Evolutionary conservation across 2,797 vertebrate species (phyloP).

Genomic region (Cygnus olor): DNA sequence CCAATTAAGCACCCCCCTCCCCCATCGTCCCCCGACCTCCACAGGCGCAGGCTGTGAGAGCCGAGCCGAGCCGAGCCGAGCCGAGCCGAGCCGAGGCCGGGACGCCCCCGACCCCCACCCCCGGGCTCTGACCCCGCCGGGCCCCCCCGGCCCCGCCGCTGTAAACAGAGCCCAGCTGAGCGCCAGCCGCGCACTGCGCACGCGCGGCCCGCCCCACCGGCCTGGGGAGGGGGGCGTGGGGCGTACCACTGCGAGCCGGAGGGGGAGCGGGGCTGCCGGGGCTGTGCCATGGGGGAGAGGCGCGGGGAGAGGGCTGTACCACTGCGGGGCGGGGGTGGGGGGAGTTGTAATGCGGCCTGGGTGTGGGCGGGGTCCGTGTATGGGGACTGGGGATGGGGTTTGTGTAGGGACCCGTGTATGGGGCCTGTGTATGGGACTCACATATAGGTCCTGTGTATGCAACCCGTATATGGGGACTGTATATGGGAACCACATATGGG

Average conservation of each 20-base stretch:
- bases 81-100: no score
- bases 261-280: not conserved
- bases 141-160: not conserved
- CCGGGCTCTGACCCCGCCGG: no score
- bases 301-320: not conserved
- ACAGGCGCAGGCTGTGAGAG: no score
- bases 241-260: not conserved
- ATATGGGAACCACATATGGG: accelerated
- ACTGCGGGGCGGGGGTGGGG: accelerated
- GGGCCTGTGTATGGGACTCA: accelerated
- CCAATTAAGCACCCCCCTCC: no score
- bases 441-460: accelerated
- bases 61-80: no score
- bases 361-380: no score
- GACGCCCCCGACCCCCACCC: no score
- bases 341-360: accelerated
- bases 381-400: accelerated
- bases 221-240: accelerated
- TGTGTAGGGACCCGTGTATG: not conserved
- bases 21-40: no score
- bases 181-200: not conserved
- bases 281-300: not conserved
- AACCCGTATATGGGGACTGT: accelerated
- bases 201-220: not conserved
- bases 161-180: constrained; percentile 65